Base-by-base conservation (phyloP, 2,888 invertebrate genomes). In the Drosophila picticornis region DNA sequence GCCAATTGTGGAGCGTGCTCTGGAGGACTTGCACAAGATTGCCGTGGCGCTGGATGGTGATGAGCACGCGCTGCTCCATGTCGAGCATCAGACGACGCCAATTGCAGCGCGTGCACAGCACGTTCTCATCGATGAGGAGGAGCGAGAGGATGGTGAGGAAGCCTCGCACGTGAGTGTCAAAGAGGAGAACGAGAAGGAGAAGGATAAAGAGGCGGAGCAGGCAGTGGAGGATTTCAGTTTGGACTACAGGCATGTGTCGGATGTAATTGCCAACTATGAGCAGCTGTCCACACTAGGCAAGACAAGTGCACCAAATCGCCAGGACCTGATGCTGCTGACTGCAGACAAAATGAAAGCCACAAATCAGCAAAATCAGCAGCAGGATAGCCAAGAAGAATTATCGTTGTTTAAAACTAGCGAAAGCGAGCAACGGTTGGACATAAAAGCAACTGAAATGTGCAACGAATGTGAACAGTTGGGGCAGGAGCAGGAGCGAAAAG, bases 1-100 rank as follows among this genome's bases (percentile, higher is more conserved):
- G 80, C 92, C 92, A 19, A 90, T 92, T 36, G 92, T 92, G 67
- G 93, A 93, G 75, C 88, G 90, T 29, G 92, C 91, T 2, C 80
- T 93, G 31, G 75, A 85, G 50, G 93, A 93, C 74, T 84, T 93
- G 71, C 90, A 89, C 70, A 81, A 82, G 68, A 83, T 92, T 58
- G 84, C 91, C 31, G 66, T 70, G 10, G 83, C 87, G 0, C 56
- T 88, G 73, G 78, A 81, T 51, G 63, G 63, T 40, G 72, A 83
- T 3, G 74, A 71, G 13, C 72, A 51, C 10, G 52, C 67, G 31
- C 58, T 74, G 48, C 22, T 80, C 60, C 78, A 79, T 27, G 66
- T 88, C 43, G 77, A 77, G 65, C 79, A 83, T 52, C 81, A 66
- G 61, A 81, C 70, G 5, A 72, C 77, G 60, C 90, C 90, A 50